Conservation (phyloP, 2,888 invertebrate species). For the Heliconius aoede region DNA sequence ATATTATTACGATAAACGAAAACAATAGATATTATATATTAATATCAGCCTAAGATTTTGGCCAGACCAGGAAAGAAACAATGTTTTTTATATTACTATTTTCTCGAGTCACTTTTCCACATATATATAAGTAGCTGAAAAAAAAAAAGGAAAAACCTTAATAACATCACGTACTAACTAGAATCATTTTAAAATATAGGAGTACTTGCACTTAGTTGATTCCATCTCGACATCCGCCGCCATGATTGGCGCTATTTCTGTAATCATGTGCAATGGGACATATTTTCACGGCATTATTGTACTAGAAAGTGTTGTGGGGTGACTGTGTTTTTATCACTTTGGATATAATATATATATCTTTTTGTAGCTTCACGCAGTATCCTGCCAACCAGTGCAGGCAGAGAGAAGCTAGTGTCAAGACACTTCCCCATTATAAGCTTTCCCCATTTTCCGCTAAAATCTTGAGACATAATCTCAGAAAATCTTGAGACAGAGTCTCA, state of each 20-base stretch:
- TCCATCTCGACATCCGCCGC: slow-evolving; percentile 38
- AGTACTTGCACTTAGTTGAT: slow-evolving; percentile 6
- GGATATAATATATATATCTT: neutral
- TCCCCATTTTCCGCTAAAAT: too few relatives aligned
- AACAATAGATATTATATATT: too few relatives aligned
- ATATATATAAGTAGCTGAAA: neutral
- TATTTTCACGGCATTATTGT: slow-evolving; percentile 45
- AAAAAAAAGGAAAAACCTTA: neutral
- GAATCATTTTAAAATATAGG: slow-evolving; percentile 21
- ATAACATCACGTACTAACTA: slow-evolving; percentile 28
- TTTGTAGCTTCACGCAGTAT: neutral
- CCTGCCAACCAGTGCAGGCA: neutral
- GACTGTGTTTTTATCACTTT: slow-evolving; percentile 11
- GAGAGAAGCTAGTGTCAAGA: neutral
- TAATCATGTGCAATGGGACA: slow-evolving; percentile 45
- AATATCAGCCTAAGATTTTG: too few relatives aligned
- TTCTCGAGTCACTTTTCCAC: neutral
- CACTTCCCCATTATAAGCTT: too few relatives aligned
- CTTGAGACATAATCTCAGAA: neutral
- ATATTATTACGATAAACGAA: too few relatives aligned
- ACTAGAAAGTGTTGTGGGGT: slow-evolving; percentile 32
- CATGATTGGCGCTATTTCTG: slow-evolving; percentile 43
- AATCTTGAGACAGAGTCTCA: neutral
- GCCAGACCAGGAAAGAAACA: too few relatives aligned
- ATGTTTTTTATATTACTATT: neutral